phyloP scores from a whole-genome alignment of 2,888 invertebrate species.

The Seira ritae region DNA sequence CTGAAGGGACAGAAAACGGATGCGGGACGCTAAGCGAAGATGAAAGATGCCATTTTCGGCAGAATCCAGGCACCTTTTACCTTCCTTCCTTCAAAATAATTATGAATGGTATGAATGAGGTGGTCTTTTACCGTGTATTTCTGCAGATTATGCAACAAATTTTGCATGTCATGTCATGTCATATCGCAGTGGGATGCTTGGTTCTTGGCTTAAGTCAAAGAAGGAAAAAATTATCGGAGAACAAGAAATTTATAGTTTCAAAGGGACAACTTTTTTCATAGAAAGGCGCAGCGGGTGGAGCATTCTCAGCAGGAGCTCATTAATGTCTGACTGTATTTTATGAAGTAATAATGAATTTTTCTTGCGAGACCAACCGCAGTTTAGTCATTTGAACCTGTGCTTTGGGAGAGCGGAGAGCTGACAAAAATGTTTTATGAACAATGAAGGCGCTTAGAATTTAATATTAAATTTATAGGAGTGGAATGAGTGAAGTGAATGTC shows the following conservation, averaged over 20 bases:
- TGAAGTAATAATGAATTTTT: background rate
- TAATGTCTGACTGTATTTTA: constrained; percentile 6
- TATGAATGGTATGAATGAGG: no score
- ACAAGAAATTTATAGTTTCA: background rate
- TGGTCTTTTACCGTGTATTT: no score
- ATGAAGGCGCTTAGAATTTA: no score
- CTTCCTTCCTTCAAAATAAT: no score
- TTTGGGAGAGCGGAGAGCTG: background rate
- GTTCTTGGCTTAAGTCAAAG: no score
- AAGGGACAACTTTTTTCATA: constrained; percentile 13
- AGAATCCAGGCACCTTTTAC: no score
- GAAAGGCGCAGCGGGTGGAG: constrained; percentile 20
- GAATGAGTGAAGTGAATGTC: constrained; percentile 11
- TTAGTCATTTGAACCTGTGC: background rate
- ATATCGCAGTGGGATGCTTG: no score
- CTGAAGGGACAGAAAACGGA: background rate
- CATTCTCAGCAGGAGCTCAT: constrained; percentile 30
- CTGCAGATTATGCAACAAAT: no score
- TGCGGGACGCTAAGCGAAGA: background rate
- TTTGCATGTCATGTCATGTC: no score
- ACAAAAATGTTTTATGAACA: no score
- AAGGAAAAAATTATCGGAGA: constrained; percentile 4
- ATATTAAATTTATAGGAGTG: constrained; percentile 1
- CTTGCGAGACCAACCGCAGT: background rate
- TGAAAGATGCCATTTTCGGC: no score